Conservation (phyloP, 2,888 invertebrate genomes). For the Drosophila pullipes region DNA sequence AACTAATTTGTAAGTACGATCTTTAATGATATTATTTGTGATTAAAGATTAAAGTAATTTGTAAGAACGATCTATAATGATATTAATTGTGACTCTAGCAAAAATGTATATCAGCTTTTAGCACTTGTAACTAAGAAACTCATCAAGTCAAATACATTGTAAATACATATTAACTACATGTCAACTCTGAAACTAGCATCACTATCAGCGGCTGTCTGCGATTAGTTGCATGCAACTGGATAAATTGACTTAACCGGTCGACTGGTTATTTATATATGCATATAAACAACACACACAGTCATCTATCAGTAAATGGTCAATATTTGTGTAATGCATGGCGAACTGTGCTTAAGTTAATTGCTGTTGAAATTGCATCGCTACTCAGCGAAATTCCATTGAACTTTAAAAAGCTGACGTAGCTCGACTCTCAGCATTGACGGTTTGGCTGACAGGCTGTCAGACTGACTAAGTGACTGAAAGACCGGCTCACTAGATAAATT, state of each 20-base stretch:
- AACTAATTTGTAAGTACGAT: slow-evolving; percentile 30
- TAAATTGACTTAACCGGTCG: slow-evolving; percentile 48
- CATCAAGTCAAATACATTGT: slow-evolving; percentile 50
- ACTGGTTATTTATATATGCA: slow-evolving; percentile 8
- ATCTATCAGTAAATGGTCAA: slow-evolving; percentile 2
- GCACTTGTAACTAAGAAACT: slow-evolving; percentile 51
- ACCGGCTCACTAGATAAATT: slow-evolving; percentile 18
- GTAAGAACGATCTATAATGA: slow-evolving; percentile 31
- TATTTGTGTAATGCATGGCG: slow-evolving; percentile 30
- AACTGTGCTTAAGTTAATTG: slow-evolving; percentile 56
- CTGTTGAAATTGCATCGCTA: slow-evolving; percentile 14
- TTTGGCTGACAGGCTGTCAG: slow-evolving; percentile 24
- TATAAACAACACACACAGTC: slow-evolving; percentile 5
- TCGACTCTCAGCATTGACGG: slow-evolving; percentile 12
- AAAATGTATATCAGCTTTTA: slow-evolving; percentile 52
- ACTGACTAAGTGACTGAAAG: slow-evolving; percentile 11
- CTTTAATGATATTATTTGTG: slow-evolving; percentile 36
- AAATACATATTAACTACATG: slow-evolving; percentile 28
- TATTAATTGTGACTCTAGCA: slow-evolving; percentile 11
- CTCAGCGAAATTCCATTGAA: slow-evolving; percentile 59
- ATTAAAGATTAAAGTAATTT: slow-evolving; percentile 19
- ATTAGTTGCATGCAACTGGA: slow-evolving; percentile 54
- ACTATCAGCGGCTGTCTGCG: slow-evolving; percentile 48
- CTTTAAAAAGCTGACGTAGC: slow-evolving; percentile 71
- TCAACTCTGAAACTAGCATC: slow-evolving; percentile 1